A percentile compares a stretch with the other conserved stretches of the same genome.
Evolutionary conservation across 2,113 vertebrate species (phyloP).

Genomic region (Serinus canaria): DNA sequence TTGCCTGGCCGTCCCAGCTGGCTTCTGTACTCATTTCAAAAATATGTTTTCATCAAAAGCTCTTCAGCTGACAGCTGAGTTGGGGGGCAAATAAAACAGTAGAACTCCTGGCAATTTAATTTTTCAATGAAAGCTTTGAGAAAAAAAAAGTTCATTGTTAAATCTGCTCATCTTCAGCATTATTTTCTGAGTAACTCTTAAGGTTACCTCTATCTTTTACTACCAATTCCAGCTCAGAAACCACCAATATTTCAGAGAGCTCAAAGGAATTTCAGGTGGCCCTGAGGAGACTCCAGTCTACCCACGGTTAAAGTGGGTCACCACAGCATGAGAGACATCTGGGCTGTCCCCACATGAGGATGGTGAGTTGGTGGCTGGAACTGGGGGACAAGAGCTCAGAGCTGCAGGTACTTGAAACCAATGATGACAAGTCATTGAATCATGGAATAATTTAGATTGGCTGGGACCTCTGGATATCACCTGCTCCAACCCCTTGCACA

Average conservation of each 20-base stretch:
- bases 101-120: conserved; percentile 23
- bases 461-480: not conserved
- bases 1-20: conserved; percentile 2
- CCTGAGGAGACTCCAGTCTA: not conserved
- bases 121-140: conserved; percentile 6
- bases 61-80: conserved; percentile 32
- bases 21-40: conserved; percentile 28
- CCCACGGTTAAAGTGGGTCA: not conserved
- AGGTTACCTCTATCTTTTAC: not conserved
- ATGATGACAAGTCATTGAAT: not conserved
- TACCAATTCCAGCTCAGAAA: not conserved
- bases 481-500: not conserved
- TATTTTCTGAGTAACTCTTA: not conserved
- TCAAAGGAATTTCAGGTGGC: not conserved
- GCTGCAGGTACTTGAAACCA: not conserved
- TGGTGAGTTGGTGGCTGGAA: not conserved
- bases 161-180: not conserved
- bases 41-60: conserved; percentile 29
- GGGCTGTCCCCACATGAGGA: not conserved
- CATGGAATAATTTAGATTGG: not conserved
- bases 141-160: not conserved
- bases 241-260: not conserved
- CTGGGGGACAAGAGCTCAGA: not conserved
- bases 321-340: not conserved
- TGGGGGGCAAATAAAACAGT: conserved; percentile 31